Percentiles rank a stretch among this genome's conserved stretches.
Conservation (phyloP, 2,888 invertebrate genomes). For the Leucophenga montana region DNA sequence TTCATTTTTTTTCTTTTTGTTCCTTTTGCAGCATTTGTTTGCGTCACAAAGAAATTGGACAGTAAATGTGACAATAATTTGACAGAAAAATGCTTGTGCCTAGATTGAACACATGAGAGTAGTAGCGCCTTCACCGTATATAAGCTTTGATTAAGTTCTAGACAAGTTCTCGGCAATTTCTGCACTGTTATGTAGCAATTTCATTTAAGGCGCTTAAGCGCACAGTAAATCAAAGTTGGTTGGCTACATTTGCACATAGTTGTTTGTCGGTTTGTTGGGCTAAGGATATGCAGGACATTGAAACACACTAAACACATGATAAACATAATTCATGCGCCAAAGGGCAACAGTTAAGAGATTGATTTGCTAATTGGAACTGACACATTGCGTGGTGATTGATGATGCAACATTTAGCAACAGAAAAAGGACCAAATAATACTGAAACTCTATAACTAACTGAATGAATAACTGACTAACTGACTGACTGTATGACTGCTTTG, state of each 20-base stretch:
- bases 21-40: not conserved
- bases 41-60: conserved; percentile 19
- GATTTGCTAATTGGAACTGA: conserved; percentile 26
- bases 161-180: no score
- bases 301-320: conserved; percentile 13
- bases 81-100: conserved; percentile 12
- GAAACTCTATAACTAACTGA: not conserved
- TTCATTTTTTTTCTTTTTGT: not conserved
- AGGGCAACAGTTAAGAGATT: conserved; percentile 21
- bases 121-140: not conserved
- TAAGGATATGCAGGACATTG: no score
- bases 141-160: conserved; percentile 20
- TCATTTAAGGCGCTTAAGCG: not conserved
- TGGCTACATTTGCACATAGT: not conserved
- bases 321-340: conserved; percentile 26
- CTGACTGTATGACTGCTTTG: no score
- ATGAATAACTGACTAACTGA: not conserved
- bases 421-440: not conserved
- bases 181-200: conserved; percentile 21
- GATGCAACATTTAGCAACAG: not conserved
- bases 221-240: conserved; percentile 15
- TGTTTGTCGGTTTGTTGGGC: no score
- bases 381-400: conserved; percentile 24
- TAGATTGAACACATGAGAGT: not conserved
- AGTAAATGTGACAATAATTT: conserved; percentile 28